Percentiles rank a stretch among this genome's conserved stretches.
Evolutionary conservation across 2,113 vertebrate species (phyloP).

Genomic region (Salminus brasiliensis): DNA sequence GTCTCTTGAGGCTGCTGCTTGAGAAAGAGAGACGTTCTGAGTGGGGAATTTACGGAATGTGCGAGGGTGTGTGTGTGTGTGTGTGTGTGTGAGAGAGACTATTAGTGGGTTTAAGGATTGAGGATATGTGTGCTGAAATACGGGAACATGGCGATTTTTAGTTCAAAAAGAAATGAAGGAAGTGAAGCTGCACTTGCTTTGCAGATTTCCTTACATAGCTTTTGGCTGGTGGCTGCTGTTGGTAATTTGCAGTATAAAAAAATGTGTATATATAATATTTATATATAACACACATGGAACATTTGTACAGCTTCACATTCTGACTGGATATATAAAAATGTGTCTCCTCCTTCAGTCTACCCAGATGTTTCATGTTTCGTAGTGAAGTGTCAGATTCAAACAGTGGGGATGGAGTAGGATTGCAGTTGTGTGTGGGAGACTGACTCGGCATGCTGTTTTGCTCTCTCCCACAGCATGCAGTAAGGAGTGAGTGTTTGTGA

Average conservation of each 20-base stretch:
- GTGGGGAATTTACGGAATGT: conserved; percentile 34
- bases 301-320: too few species aligned
- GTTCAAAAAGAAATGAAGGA: background rate
- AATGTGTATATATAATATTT: background rate
- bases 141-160: background rate
- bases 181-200: background rate
- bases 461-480: background rate
- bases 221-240: too few species aligned
- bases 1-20: background rate
- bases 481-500: background rate
- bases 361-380: conserved; percentile 36
- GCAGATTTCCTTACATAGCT: too few species aligned
- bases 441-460: background rate
- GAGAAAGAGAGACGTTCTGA: conserved; percentile 32
- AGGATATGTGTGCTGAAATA: background rate
- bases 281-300: too few species aligned
- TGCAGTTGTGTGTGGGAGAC: conserved; percentile 11
- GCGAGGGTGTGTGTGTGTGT: background rate
- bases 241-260: background rate
- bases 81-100: background rate
- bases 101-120: background rate
- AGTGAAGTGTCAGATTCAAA: conserved; percentile 8
- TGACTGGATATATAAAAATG: background rate
- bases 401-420: background rate
- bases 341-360: background rate